Conservation (phyloP, 2,797 vertebrate species). For the Tangara arthus region DNA sequence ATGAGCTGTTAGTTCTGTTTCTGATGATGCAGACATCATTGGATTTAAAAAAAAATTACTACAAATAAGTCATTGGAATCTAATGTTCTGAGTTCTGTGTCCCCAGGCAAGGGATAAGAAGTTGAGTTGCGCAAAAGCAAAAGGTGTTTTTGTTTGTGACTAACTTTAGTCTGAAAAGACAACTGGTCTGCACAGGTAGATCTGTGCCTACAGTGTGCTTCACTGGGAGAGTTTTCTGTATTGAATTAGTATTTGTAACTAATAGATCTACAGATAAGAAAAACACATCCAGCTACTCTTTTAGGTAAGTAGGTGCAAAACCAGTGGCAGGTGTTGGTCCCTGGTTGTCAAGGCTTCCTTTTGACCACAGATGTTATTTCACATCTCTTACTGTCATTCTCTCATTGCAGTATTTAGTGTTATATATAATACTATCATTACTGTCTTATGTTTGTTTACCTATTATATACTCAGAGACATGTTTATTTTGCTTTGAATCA, state of each 20-base stretch:
- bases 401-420: rapidly evolving
- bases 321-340: background rate
- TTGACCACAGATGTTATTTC: background rate
- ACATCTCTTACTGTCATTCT: rapidly evolving
- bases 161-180: background rate
- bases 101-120: background rate
- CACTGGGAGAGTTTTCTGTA: background rate
- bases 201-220: background rate
- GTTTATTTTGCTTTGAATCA: background rate
- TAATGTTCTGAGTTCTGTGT: background rate
- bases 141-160: background rate
- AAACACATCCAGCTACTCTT: background rate
- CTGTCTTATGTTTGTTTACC: background rate
- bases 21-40: background rate
- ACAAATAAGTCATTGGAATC: background rate
- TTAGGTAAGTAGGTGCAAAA: background rate
- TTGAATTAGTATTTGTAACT: background rate
- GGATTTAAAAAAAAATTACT: background rate
- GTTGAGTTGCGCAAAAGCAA: background rate
- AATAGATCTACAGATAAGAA: background rate
- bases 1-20: background rate
- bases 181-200: background rate
- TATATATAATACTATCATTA: background rate
- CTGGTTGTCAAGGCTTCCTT: background rate
- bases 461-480: rapidly evolving